A percentile compares a stretch with the other conserved stretches of the same genome.
Conservation (phyloP, 2,113 vertebrate species). For the Hyperopisus bebe region DNA sequence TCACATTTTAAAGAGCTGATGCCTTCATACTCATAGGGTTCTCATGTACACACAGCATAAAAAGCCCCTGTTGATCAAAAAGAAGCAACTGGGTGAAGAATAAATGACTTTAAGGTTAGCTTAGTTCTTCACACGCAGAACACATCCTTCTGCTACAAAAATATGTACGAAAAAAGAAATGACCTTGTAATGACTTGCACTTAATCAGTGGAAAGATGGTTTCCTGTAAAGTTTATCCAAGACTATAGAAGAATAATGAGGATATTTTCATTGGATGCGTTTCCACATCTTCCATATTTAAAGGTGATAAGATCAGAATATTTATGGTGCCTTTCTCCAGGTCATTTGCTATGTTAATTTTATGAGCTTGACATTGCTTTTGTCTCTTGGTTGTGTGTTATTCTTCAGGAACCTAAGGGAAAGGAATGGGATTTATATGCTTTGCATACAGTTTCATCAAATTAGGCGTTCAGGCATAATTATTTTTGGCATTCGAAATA, state of each 20-base stretch:
- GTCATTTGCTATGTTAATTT: slow-evolving; percentile 98
- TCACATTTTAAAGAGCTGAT: slow-evolving; percentile 22
- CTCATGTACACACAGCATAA: not conserved
- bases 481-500: slow-evolving; percentile 83
- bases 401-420: slow-evolving; percentile 78
- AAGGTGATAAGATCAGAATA: slow-evolving; percentile 78
- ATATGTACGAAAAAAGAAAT: slow-evolving; percentile 55
- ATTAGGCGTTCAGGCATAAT: slow-evolving; percentile 89
- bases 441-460: slow-evolving; percentile 84
- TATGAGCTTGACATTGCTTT: slow-evolving; percentile 87
- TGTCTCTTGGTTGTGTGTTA: slow-evolving; percentile 82
- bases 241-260: slow-evolving; percentile 76
- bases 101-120: slow-evolving; percentile 60
- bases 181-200: slow-evolving; percentile 80
- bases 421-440: slow-evolving; percentile 85
- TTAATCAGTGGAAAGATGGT: slow-evolving; percentile 78
- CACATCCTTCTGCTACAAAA: slow-evolving; percentile 41
- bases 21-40: not conserved
- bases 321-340: slow-evolving; percentile 87
- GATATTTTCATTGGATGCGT: slow-evolving; percentile 81
- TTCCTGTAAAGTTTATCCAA: slow-evolving; percentile 79
- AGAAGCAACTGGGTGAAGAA: slow-evolving; percentile 18
- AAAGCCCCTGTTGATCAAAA: slow-evolving; percentile 7
- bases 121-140: slow-evolving; percentile 55
- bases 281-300: slow-evolving; percentile 63